phyloP scores from a whole-genome alignment of 1,140 invertebrate genomes.

The Trichonephila clavipes region DNA sequence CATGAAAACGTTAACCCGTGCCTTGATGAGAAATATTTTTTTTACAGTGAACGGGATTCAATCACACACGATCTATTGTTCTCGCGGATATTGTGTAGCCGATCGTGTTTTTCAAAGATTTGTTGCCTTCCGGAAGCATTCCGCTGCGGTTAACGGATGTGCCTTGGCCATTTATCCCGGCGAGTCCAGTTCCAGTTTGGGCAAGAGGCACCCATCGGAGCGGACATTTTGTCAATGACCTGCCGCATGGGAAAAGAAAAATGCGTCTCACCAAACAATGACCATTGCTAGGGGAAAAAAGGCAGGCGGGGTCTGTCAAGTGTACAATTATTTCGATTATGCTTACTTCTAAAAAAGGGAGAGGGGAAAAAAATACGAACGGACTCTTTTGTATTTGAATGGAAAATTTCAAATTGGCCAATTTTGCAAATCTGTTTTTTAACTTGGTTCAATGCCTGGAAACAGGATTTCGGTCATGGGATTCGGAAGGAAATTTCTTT shows the following conservation, averaged over 20 bases:
- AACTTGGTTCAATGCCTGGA: conserved; percentile 12
- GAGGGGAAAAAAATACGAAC: not conserved
- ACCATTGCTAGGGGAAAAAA: not conserved
- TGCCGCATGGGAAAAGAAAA: not conserved
- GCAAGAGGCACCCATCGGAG: conserved; percentile 7
- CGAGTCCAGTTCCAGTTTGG: not conserved
- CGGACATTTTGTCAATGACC: conserved; percentile 23
- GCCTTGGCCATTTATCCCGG: not conserved
- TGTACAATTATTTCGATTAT: conserved; percentile 26
- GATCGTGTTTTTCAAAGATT: conserved; percentile 29
- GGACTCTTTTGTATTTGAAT: conserved; percentile 1
- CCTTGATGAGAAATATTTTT: not conserved
- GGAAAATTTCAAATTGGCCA: conserved; percentile 26
- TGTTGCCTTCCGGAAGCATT: not conserved
- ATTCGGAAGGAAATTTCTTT: not conserved
- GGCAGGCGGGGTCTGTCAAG: not conserved
- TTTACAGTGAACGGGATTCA: not conserved
- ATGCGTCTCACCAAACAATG: conserved; percentile 28
- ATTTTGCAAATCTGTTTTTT: not conserved
- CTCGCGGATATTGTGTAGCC: not conserved
- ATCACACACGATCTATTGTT: not conserved
- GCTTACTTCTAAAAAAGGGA: not conserved
- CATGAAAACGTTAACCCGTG: not conserved
- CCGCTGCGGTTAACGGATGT: conserved; percentile 35
- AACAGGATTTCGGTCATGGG: not conserved